phyloP scores from a whole-genome alignment of 2,797 vertebrate species.

The Crax fasciolata region DNA sequence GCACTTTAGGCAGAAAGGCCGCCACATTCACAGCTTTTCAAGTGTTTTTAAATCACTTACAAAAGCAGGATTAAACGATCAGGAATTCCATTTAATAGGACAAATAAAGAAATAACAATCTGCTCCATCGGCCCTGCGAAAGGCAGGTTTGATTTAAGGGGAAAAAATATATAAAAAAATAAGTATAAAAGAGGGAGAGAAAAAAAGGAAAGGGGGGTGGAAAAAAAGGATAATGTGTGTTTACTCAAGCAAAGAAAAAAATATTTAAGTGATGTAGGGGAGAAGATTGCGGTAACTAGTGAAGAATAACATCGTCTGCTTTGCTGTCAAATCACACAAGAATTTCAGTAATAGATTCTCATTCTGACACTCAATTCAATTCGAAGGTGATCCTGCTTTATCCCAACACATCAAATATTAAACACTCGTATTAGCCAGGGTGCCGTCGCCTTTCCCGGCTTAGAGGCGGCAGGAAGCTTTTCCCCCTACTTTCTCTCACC shows the following conservation, averaged over 20 bases:
- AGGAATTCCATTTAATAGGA: slow-evolving; percentile 89
- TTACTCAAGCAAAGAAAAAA: slow-evolving; percentile 96
- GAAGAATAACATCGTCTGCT: slow-evolving; percentile 93
- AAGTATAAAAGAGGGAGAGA: slow-evolving; percentile 74
- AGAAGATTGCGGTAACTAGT: slow-evolving; percentile 94
- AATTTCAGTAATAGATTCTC: slow-evolving; percentile 99
- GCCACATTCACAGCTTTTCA: slow-evolving; percentile 80
- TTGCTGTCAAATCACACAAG: slow-evolving; percentile 94
- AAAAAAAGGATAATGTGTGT: slow-evolving; percentile 93
- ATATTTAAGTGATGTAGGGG: slow-evolving; percentile 92
- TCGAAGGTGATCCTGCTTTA: slow-evolving; percentile 99
- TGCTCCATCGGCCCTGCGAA: slow-evolving; percentile 83
- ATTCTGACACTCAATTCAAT: slow-evolving; percentile 99
- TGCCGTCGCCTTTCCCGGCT: slow-evolving; percentile 87
- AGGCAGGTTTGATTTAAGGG: slow-evolving; percentile 81
- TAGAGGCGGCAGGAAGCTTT: slow-evolving; percentile 80
- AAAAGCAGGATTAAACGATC: slow-evolving; percentile 88
- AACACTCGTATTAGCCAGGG: slow-evolving; percentile 99
- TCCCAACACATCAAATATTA: slow-evolving; percentile 99
- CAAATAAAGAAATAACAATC: slow-evolving; percentile 91
- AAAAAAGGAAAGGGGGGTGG: slow-evolving; percentile 81
- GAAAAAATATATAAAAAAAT: slow-evolving; percentile 54
- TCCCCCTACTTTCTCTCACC: slow-evolving; percentile 81
- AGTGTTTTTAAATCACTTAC: slow-evolving; percentile 89
- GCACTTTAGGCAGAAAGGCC: slow-evolving; percentile 82